Conservation (phyloP, 2,113 vertebrate species). For the Aldabrachelys gigantea region DNA sequence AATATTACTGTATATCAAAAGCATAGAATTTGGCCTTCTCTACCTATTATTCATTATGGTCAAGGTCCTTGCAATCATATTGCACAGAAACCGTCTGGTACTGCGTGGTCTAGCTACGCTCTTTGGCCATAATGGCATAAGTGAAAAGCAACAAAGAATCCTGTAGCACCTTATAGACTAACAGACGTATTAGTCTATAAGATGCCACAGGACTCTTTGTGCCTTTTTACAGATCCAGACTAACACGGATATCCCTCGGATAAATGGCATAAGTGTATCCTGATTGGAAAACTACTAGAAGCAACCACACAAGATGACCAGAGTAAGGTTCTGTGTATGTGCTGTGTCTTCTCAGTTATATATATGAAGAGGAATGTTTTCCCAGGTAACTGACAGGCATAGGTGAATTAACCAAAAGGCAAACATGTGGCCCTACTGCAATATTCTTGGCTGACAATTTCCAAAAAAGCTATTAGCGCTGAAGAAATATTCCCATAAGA, state of each 20-base stretch:
- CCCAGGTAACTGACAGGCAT: slow-evolving; percentile 39
- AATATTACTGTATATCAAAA: slow-evolving; percentile 46
- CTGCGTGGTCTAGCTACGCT: not conserved
- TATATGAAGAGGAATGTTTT: slow-evolving; percentile 34
- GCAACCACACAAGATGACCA: not conserved
- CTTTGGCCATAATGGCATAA: not conserved
- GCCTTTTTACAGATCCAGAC: no score
- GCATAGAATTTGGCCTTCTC: not conserved
- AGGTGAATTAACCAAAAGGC: not conserved
- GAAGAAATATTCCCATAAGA: not conserved
- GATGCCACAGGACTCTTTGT: no score
- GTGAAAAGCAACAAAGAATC: no score
- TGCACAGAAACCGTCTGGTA: not conserved
- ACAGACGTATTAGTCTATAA: no score
- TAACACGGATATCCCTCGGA: no score
- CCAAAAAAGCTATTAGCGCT: not conserved
- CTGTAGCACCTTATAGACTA: no score
- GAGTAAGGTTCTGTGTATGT: accelerated
- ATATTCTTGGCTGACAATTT: not conserved
- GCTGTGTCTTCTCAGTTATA: not conserved
- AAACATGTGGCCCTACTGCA: not conserved
- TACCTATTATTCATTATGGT: not conserved
- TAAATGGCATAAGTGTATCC: not conserved
- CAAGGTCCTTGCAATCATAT: not conserved
- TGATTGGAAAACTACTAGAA: not conserved